Percentiles rank a stretch among this genome's conserved stretches.
These are phyloP conservation scores for Nyctereutes procyonoides DNA, from an alignment of 2,113 vertebrate genomes.

Conservation along the genomic window DNA sequence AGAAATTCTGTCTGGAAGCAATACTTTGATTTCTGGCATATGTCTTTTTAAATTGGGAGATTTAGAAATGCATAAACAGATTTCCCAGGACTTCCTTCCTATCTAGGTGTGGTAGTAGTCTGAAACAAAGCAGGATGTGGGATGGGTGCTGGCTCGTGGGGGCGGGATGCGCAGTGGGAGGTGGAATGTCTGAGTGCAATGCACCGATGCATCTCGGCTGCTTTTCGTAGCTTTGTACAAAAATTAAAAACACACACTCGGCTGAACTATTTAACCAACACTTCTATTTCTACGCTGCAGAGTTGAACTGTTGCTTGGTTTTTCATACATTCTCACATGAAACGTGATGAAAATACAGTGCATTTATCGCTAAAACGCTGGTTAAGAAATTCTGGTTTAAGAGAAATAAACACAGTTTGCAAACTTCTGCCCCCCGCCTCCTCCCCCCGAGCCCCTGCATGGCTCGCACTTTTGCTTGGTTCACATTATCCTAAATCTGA, in stretches of 20 bases:
- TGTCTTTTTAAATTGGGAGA: slow-evolving; percentile 53
- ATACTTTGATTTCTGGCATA: slow-evolving; percentile 37
- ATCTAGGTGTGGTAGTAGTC: slow-evolving; percentile 67
- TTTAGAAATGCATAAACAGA: slow-evolving; percentile 74
- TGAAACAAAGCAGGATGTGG: slow-evolving; percentile 67
- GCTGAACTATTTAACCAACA: slow-evolving; percentile 80
- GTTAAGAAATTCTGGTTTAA: slow-evolving; percentile 75
- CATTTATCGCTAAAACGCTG: slow-evolving; percentile 81
- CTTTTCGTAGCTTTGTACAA: slow-evolving; percentile 64
- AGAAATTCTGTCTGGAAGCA: slow-evolving; percentile 53
- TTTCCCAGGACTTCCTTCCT: slow-evolving; percentile 78
- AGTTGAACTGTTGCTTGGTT: slow-evolving; percentile 78
- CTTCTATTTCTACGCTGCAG: slow-evolving; percentile 80
- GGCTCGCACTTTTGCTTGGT: slow-evolving; percentile 79
- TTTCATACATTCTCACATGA: slow-evolving; percentile 80
- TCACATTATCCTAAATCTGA: slow-evolving; percentile 78
- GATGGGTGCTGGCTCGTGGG: not conserved
- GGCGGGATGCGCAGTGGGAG: not conserved
- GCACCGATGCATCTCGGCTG: slow-evolving; percentile 34
- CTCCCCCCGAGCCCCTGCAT: slow-evolving; percentile 49
- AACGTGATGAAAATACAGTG: slow-evolving; percentile 79
- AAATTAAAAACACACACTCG: slow-evolving; percentile 69
- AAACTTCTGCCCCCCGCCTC: slow-evolving; percentile 80
- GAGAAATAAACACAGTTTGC: slow-evolving; percentile 84
- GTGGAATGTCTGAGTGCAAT: slow-evolving; percentile 51